A percentile compares a stretch with the other conserved stretches of the same genome.
These are phyloP conservation scores for Cosmia trapezina DNA, from an alignment of 2,888 invertebrate species.

Conservation along the genomic window DNA sequence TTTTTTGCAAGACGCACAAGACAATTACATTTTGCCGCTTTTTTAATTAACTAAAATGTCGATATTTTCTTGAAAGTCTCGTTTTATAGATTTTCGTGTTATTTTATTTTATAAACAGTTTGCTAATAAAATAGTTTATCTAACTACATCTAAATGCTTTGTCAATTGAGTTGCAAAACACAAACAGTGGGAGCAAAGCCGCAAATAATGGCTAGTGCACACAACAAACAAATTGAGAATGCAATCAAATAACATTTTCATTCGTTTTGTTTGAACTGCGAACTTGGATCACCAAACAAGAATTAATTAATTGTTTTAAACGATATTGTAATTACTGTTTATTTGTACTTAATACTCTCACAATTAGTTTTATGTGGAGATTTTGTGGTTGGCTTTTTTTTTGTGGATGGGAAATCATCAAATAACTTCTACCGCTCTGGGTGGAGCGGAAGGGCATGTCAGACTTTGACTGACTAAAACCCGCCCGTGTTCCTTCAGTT, in stretches of 20 bases:
- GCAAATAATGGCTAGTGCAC: constrained; percentile 18
- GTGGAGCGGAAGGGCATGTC: too few relatives aligned
- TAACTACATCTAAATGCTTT: constrained; percentile 3
- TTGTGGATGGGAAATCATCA: too few relatives aligned
- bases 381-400: constrained; percentile 14
- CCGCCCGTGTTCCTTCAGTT: too few relatives aligned
- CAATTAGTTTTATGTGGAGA: not conserved
- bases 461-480: too few relatives aligned
- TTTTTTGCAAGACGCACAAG: too few relatives aligned
- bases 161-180: constrained; percentile 14
- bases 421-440: too few relatives aligned
- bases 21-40: too few relatives aligned
- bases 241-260: constrained; percentile 31
- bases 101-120: not conserved
- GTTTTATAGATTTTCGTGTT: too few relatives aligned
- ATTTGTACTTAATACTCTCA: constrained; percentile 1
- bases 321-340: constrained; percentile 3
- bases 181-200: constrained; percentile 22
- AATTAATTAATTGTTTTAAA: constrained; percentile 14
- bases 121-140: constrained; percentile 1
- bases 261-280: constrained; percentile 12
- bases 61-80: too few relatives aligned
- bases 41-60: too few relatives aligned
- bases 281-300: constrained; percentile 11
- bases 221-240: constrained; percentile 25